Evolutionary conservation across 2,888 invertebrate genomes (phyloP).

Genomic region (Atrina japonica): DNA sequence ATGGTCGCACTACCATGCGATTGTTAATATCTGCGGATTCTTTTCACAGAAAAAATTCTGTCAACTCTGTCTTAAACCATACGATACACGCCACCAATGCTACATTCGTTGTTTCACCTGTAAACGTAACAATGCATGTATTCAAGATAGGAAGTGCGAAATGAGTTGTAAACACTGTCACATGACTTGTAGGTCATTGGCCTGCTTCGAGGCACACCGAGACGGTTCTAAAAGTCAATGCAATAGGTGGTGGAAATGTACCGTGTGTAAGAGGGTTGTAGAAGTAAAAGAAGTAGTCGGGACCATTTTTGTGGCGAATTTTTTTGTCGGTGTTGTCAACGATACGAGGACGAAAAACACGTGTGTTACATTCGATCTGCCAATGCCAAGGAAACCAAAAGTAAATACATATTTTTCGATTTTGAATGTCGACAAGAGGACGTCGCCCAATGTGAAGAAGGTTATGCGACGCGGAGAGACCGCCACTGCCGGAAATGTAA

Average conservation of each 20-base stretch:
- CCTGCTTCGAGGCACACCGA: too few relatives aligned
- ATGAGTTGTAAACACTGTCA: too few relatives aligned
- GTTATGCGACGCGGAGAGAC: not conserved
- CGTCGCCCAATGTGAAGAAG: constrained; percentile 25
- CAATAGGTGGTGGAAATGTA: constrained; percentile 34
- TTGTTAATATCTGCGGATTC: constrained; percentile 24
- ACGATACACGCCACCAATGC: constrained; percentile 28
- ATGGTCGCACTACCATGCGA: constrained; percentile 24
- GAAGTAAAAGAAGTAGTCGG: constrained; percentile 7
- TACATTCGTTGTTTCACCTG: constrained; percentile 31
- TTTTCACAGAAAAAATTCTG: constrained; percentile 28
- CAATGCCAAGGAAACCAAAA: constrained; percentile 4
- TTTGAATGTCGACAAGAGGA: constrained; percentile 32
- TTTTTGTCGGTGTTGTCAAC: constrained; percentile 28
- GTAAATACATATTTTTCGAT: constrained; percentile 32
- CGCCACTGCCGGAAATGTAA: constrained; percentile 12
- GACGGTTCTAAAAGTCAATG: constrained; percentile 5
- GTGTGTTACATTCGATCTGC: constrained; percentile 26
- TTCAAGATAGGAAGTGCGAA: not conserved
- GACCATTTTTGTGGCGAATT: constrained; percentile 31
- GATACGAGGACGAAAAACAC: constrained; percentile 18
- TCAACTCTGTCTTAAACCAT: constrained; percentile 36
- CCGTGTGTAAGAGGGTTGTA: constrained; percentile 22
- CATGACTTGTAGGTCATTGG: too few relatives aligned
- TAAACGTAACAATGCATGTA: not conserved